Conservation (phyloP, 2,113 vertebrate species). For the Murina feae region DNA sequence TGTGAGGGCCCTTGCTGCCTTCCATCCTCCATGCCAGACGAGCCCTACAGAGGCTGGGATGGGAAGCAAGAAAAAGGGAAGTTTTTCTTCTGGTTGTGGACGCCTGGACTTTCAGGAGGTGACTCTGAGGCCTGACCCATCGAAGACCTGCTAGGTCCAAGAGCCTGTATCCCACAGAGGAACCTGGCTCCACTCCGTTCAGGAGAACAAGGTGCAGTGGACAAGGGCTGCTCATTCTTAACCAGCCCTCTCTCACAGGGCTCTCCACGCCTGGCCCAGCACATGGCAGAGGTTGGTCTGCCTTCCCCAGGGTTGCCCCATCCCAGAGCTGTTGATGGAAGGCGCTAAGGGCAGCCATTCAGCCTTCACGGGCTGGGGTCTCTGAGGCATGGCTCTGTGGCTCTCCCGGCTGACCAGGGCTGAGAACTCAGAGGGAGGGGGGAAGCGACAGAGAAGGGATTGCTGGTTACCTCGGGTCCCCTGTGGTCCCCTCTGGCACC, state of each 20-base stretch:
- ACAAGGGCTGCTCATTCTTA: not conserved
- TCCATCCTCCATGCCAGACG: not conserved
- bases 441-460: not conserved
- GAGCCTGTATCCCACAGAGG: not conserved
- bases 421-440: not conserved
- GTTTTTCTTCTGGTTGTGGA: not conserved
- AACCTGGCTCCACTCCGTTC: not conserved
- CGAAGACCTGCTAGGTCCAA: not conserved
- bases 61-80: not conserved
- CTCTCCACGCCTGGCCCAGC: not conserved
- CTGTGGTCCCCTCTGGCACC: not conserved
- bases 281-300: too few species aligned
- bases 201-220: not conserved
- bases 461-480: rapidly evolving
- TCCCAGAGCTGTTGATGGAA: not conserved
- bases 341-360: not conserved
- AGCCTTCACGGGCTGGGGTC: not conserved
- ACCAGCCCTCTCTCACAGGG: not conserved
- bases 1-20: not conserved
- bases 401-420: not conserved
- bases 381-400: not conserved
- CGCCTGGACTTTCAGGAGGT: not conserved
- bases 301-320: not conserved
- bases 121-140: not conserved
- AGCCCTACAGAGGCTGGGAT: not conserved